Conservation (phyloP, 2,797 vertebrate genomes). For the Silurus lanzhouensis region DNA sequence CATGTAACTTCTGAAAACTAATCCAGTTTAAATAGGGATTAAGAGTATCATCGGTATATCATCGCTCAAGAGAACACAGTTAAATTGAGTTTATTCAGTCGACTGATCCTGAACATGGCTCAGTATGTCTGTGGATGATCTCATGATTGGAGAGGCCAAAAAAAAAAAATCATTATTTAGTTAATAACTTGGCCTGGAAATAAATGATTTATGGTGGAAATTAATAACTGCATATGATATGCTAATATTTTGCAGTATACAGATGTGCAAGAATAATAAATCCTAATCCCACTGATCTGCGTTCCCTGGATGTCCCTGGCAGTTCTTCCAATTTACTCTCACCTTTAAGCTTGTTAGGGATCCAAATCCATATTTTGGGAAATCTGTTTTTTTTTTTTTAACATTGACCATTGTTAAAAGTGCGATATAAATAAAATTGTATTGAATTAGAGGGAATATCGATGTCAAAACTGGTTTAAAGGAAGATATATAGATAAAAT, state of each 20-base stretch:
- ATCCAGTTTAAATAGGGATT: neutral
- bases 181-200: neutral
- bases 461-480: neutral
- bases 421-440: neutral
- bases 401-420: neutral
- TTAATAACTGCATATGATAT: neutral
- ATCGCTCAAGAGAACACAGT: neutral
- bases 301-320: neutral
- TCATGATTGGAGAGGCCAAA: neutral
- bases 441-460: neutral
- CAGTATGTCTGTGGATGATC: no score
- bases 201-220: neutral
- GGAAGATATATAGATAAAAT: neutral
- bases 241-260: neutral
- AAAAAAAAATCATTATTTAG: neutral
- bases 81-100: no score
- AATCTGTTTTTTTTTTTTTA: neutral
- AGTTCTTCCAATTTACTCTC: neutral
- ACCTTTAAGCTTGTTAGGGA: neutral
- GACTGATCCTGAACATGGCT: no score
- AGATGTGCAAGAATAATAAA: neutral
- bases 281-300: neutral
- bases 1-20: neutral
- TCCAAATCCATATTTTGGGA: neutral
- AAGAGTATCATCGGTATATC: neutral